Base-by-base conservation (phyloP, 1,140 invertebrate species). In the Musca vetustissima region DNA sequence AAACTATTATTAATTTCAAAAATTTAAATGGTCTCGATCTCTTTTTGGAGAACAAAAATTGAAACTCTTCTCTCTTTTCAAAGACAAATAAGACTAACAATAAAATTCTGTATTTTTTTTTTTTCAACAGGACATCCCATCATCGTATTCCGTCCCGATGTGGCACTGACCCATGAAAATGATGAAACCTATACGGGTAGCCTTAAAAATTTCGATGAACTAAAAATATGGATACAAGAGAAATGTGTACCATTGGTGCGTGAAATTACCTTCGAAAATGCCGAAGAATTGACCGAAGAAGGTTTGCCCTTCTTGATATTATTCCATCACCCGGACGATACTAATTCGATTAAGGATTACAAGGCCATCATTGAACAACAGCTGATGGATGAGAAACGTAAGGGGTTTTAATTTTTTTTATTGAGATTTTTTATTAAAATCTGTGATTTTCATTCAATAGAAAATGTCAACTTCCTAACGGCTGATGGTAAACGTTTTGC, bases 221-320 rank as follows among this genome's bases (percentile, higher is more conserved):
- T 92, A 1, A 89, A 93, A 73, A 88, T 90, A 66, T 99, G 97
- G 97, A 87, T 92, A 1, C 90, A 92, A 69, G 91, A 92, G 64
- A 93, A 92, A 77, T 99, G 98, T 80, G 90, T 95, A 15, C 92
- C 93, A 1, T 81, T 94, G 22, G 93, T 95, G 0, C 84, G 93
- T 68, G 96, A 98, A 84, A 98, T 99, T 55, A 98, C 97, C 4
- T 99, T 99, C 84, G 96, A 98, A 85, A 99, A 99, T 88, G 98
- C 97, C 21, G 97, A 99, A 85, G 97, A 99, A 84, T 83, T 99
- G 13, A 99, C 98, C 0, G 98, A 99, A 85, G 98, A 99, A 87
- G 98, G 98, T 15, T 83, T 99, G 72, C 98, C 98, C n/a, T 99
- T 99, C 84, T 86, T 99, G 6, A 99, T 99, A 73, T 83, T 99